A percentile compares a stretch with the other conserved stretches of the same genome.
phyloP scores from a whole-genome alignment of 92 coral and sea anemone species.

The Bergia sp. region DNA sequence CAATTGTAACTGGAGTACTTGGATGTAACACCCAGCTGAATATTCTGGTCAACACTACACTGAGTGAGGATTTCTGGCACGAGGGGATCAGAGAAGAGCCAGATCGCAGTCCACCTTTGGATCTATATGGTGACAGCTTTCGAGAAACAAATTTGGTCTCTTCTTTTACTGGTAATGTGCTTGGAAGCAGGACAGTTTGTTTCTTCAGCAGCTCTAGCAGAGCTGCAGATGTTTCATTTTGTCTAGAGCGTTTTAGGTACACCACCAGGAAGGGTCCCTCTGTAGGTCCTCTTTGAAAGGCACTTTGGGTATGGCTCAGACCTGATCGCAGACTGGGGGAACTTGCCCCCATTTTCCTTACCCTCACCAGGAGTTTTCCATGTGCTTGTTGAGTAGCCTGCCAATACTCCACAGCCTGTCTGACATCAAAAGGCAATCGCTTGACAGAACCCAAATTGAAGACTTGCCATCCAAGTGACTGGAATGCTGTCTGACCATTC shows the following conservation, averaged over 20 bases:
- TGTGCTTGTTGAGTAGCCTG: background rate
- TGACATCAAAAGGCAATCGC: background rate
- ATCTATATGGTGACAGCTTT: background rate
- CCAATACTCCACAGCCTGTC: constrained; percentile 8
- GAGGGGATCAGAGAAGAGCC: background rate
- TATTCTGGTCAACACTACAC: background rate
- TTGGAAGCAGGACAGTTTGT: background rate
- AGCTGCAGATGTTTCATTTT: background rate
- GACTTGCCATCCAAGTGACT: constrained; percentile 32
- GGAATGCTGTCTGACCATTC: background rate
- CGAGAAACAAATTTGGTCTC: background rate
- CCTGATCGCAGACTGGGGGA: background rate
- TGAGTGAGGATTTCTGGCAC: background rate
- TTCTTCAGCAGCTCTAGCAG: background rate
- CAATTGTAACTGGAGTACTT: background rate
- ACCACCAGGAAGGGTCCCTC: constrained; percentile 14
- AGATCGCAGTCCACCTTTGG: constrained; percentile 16
- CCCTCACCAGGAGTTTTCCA: constrained; percentile 14
- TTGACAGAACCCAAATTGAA: background rate
- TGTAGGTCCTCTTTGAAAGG: background rate
- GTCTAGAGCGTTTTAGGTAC: background rate
- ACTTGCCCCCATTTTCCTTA: background rate
- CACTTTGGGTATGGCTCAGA: background rate
- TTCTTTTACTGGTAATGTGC: background rate
- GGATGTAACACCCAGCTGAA: constrained; percentile 23